Evolutionary conservation across 2,113 vertebrate genomes (phyloP), one percentile per base, ranked within the genome.

Genomic region (human (Homo sapiens)): DNA sequence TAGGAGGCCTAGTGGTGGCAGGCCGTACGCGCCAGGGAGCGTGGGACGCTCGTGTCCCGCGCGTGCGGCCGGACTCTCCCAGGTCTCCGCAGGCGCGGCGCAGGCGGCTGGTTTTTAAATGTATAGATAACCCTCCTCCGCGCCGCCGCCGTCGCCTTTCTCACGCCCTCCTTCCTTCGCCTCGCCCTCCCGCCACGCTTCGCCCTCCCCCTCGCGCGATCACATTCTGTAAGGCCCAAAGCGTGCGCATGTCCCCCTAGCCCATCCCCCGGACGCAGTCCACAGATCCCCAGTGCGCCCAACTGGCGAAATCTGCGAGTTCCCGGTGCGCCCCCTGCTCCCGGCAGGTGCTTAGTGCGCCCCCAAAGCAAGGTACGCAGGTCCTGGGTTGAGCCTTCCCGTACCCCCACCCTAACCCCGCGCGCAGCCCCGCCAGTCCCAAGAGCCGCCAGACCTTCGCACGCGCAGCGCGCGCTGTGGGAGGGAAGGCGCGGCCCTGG

Each of bases 41-140:
- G 98, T 98, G 98, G 98, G 98, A 98, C 98, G 98, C 98, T 96
- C 94, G 96, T 93, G 98, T 96, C 94, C 75, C 70, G 90, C 97
- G 95, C 95, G 97, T 96, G 97, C 95, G 11, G 78, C 23, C 18
- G 12, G 89, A 70, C 81, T 94, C 95, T 96, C 80, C 70, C 79
- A 70, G 10, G 57, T 92, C 61, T 90, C 45, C 79, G 68, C 23
- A 8, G 9, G 78, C 35, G 61, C 43, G 30, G 78, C 78, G 38
- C 79, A n/a, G 81, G 93, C 70, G 68, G 83, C 90, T 30, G 14
- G 88, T 52, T 97, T 96, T 98, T 97, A 97, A 97, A 89, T 55
- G 92, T 83, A 94, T 79, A 95, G 96, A 94, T 94, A 94, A 95
- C 97, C 97, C 98, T 96, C 97, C 97, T 93, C 97, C 84, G 43